Conservation (phyloP, 1,140 invertebrate species). For the Lethocerus indicus region DNA sequence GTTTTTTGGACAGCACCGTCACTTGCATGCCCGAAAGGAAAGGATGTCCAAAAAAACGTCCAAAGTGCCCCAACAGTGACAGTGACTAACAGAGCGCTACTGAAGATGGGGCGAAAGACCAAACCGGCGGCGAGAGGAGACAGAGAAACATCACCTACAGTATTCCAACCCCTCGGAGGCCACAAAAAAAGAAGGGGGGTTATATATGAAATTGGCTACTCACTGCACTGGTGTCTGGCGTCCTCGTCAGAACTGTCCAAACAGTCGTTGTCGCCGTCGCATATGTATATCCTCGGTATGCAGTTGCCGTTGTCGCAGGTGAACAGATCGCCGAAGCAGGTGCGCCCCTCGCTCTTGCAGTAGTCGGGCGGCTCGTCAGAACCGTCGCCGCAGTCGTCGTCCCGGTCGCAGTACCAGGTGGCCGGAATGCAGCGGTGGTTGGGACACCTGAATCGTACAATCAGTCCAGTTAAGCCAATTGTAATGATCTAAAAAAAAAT, state of each 20-base stretch:
- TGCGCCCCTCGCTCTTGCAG: constrained; percentile 83
- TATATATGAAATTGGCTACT: constrained; percentile 24
- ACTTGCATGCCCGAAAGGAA: too few species aligned
- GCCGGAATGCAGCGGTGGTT: constrained; percentile 77
- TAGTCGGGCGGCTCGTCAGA: constrained; percentile 82
- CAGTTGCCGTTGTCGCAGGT: constrained; percentile 96
- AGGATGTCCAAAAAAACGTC: too few species aligned
- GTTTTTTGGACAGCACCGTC: too few species aligned
- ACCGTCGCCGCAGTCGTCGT: constrained; percentile 77
- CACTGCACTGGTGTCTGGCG: constrained; percentile 73
- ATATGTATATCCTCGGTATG: constrained; percentile 91
- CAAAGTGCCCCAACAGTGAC: too few species aligned
- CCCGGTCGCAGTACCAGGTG: constrained; percentile 84
- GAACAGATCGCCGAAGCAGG: constrained; percentile 87
- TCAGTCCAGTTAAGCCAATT: neutral
- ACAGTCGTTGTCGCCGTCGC: constrained; percentile 92
- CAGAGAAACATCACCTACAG: too few species aligned
- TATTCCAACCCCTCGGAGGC: too few species aligned
- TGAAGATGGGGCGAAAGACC: too few species aligned
- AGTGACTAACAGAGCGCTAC: too few species aligned
- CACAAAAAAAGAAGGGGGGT: too few species aligned
- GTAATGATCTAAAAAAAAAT: neutral
- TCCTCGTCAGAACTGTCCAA: constrained; percentile 85
- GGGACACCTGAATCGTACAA: constrained; percentile 36
- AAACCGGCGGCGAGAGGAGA: too few species aligned